Percentiles rank a stretch among this genome's conserved stretches.
Conservation (phyloP, 2,797 vertebrate species). For the Aphelocoma californica region DNA sequence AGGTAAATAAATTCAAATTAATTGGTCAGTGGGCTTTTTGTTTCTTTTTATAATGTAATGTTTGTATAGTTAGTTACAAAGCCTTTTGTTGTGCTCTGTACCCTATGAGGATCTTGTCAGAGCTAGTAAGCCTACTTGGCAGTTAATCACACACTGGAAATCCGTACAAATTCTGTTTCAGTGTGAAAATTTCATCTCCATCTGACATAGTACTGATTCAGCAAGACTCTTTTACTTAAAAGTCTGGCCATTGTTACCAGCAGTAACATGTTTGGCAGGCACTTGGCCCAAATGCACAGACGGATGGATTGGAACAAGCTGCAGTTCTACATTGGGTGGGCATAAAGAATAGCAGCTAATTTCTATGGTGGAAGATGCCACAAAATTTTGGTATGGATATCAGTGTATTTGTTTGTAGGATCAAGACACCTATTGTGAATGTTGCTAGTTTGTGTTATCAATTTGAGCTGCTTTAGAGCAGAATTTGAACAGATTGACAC, state of each 20-base stretch:
- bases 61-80: not conserved
- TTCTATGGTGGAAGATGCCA: not conserved
- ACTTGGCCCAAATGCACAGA: not conserved
- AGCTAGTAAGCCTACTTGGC: not conserved
- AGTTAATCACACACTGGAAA: not conserved
- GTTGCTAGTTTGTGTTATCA: not conserved
- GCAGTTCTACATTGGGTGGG: not conserved
- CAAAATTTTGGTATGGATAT: not conserved
- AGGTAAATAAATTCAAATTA: slow-evolving; percentile 76
- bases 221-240: not conserved
- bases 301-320: not conserved
- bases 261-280: not conserved
- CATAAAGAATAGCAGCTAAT: not conserved
- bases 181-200: not conserved
- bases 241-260: not conserved
- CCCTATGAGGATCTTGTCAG: not conserved
- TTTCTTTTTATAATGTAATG: not conserved
- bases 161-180: not conserved
- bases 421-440: not conserved
- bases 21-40: not conserved
- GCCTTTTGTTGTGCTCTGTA: not conserved
- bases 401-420: not conserved
- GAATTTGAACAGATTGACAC: not conserved
- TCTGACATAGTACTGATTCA: not conserved
- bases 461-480: not conserved